A percentile compares a stretch with the other conserved stretches of the same genome.
Conservation (phyloP, 2,113 vertebrate genomes). For the Amphilophus citrinellus region DNA sequence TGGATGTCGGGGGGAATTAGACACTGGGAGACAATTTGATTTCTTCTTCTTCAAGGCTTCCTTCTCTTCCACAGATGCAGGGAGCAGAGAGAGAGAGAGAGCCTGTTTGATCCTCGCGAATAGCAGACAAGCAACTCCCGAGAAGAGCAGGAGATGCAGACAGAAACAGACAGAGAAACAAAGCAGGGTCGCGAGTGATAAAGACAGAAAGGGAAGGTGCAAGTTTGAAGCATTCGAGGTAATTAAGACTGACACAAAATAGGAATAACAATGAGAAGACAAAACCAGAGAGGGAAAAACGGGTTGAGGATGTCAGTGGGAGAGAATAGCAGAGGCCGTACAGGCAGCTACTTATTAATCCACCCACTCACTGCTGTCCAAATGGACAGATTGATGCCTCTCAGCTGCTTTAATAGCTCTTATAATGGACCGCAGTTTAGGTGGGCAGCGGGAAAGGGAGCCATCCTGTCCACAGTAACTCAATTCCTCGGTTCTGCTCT, state of each 20-base stretch:
- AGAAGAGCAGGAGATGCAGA: constrained; percentile 26
- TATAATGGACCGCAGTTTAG: constrained; percentile 60
- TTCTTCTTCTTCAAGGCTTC: constrained; percentile 79
- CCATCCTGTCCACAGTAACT: constrained; percentile 65
- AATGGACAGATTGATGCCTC: constrained; percentile 73
- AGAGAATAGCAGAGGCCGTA: constrained; percentile 57
- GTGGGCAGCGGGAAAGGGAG: constrained; percentile 51
- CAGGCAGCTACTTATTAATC: constrained; percentile 66
- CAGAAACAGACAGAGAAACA: constrained; percentile 18
- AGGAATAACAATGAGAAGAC: constrained; percentile 9
- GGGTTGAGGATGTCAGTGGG: constrained; percentile 35
- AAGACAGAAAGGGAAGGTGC: constrained; percentile 2
- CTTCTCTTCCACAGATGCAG: constrained; percentile 26
- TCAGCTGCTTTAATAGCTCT: constrained; percentile 67
- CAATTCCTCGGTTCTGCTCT: constrained; percentile 55
- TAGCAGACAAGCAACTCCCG: constrained; percentile 34
- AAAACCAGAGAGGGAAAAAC: neutral
- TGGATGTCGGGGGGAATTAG: constrained; percentile 81
- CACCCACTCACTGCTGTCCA: constrained; percentile 68
- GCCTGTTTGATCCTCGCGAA: constrained; percentile 32
- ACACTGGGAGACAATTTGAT: constrained; percentile 79
- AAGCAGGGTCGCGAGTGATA: neutral
- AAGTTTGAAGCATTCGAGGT: constrained; percentile 6
- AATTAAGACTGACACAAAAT: neutral
- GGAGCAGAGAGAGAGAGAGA: neutral